phyloP scores from a whole-genome alignment of 2,113 vertebrate species.

The Scomber scombrus region DNA sequence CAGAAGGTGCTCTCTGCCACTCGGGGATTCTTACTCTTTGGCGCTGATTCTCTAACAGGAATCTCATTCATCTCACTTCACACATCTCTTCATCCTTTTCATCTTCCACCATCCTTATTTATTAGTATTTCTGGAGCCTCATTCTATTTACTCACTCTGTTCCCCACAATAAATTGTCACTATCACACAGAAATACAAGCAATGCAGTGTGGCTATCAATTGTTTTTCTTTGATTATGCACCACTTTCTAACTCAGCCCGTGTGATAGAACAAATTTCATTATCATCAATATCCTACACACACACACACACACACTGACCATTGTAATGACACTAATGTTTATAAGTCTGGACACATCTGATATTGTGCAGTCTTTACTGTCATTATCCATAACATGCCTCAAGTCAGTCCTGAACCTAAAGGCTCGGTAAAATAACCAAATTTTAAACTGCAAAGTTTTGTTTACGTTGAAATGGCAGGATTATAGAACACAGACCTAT shows the following conservation, averaged over 20 bases:
- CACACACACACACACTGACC: constrained; percentile 15
- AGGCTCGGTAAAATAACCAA: too few species aligned
- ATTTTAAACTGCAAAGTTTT: too few species aligned
- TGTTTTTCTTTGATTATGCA: background rate
- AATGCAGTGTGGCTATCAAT: background rate
- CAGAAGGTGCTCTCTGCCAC: constrained; percentile 52
- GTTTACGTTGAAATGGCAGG: too few species aligned
- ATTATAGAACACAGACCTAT: background rate
- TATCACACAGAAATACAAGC: constrained; percentile 23
- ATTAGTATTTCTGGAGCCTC: constrained; percentile 17
- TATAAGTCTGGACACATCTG: constrained; percentile 31
- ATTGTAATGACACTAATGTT: constrained; percentile 20
- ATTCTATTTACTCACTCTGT: constrained; percentile 33
- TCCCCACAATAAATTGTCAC: background rate
- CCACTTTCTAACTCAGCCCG: constrained; percentile 8
- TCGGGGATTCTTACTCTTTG: constrained; percentile 61
- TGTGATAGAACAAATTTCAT: constrained; percentile 24
- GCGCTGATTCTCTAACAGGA: constrained; percentile 50
- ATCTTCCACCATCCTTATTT: constrained; percentile 26
- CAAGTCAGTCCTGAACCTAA: too few species aligned
- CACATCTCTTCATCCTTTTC: constrained; percentile 44
- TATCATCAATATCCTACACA: constrained; percentile 14
- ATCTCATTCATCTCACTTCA: constrained; percentile 64
- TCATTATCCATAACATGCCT: constrained; percentile 33
- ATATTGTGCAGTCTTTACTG: constrained; percentile 21